These are phyloP conservation scores for Cydia splendana DNA, from an alignment of 1,140 invertebrate genomes.

Conservation along the genomic window DNA sequence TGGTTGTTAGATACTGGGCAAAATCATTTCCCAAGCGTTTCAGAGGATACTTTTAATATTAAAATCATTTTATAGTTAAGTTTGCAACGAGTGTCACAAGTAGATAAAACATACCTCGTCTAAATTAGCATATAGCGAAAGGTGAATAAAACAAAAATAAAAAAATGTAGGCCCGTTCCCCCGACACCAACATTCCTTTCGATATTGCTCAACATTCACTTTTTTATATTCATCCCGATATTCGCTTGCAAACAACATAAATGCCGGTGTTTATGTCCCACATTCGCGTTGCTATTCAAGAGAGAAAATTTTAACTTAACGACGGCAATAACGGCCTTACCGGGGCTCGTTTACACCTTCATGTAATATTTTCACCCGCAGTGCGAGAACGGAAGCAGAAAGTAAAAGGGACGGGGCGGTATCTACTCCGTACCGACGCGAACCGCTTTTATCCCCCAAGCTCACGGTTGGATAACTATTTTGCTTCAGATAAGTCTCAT, in stretches of 20 bases:
- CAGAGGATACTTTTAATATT: neutral
- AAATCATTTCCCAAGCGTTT: no score
- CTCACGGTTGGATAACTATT: constrained; percentile 25
- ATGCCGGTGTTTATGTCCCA: constrained; percentile 53
- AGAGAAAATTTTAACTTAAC: constrained; percentile 61
- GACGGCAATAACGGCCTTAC: constrained; percentile 55
- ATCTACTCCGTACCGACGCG: constrained; percentile 40
- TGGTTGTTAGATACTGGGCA: no score
- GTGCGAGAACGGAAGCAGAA: constrained; percentile 48
- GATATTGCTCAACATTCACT: constrained; percentile 28
- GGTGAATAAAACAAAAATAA: constrained; percentile 14
- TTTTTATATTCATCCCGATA: constrained; percentile 45
- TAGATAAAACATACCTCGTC: neutral
- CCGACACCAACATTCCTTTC: constrained; percentile 19
- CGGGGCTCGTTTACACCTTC: constrained; percentile 55
- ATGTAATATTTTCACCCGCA: constrained; percentile 48
- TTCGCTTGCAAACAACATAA: constrained; percentile 54
- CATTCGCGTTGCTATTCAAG: constrained; percentile 51
- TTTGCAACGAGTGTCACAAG: no score
- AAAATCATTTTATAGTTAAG: neutral
- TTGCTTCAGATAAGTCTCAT: constrained; percentile 27
- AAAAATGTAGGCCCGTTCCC: neutral
- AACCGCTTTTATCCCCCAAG: constrained; percentile 30
- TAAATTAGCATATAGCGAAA: neutral
- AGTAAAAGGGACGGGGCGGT: constrained; percentile 42